Evolutionary conservation across 2,113 vertebrate species (phyloP).

Genomic region (Ochotona princeps): DNA sequence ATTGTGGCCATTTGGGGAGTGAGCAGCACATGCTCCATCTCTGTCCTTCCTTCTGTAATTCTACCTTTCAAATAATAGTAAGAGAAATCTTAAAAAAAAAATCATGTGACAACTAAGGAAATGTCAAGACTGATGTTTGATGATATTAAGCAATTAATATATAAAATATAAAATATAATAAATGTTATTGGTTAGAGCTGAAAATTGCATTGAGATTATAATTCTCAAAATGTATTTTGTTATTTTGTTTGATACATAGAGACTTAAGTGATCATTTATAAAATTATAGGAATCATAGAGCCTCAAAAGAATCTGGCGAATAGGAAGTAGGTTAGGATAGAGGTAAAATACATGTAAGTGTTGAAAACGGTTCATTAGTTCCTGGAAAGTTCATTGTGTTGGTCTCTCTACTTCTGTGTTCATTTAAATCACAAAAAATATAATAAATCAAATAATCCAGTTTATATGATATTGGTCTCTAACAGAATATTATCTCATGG

Average conservation of each 20-base stretch:
- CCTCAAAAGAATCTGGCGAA: neutral
- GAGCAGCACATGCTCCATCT: too few relatives aligned
- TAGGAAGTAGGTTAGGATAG: neutral
- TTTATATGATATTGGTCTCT: neutral
- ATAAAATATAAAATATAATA: too few relatives aligned
- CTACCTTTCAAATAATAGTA: too few relatives aligned
- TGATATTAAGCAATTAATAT: neutral
- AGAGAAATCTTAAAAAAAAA: too few relatives aligned
- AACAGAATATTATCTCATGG: neutral
- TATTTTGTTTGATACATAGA: neutral
- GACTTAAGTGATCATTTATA: neutral
- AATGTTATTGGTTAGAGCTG: neutral
- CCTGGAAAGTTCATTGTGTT: neutral
- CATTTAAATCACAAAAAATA: neutral
- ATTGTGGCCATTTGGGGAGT: too few relatives aligned
- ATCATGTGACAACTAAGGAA: neutral
- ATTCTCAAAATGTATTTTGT: neutral
- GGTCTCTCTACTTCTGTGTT: neutral
- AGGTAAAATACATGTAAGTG: neutral
- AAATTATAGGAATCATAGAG: neutral
- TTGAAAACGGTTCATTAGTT: neutral
- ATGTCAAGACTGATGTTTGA: neutral
- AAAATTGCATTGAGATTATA: neutral
- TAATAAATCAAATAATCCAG: neutral
- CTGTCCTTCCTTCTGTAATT: too few relatives aligned